phyloP scores from a whole-genome alignment of 2,797 vertebrate genomes.

The Eremophila alpestris region DNA sequence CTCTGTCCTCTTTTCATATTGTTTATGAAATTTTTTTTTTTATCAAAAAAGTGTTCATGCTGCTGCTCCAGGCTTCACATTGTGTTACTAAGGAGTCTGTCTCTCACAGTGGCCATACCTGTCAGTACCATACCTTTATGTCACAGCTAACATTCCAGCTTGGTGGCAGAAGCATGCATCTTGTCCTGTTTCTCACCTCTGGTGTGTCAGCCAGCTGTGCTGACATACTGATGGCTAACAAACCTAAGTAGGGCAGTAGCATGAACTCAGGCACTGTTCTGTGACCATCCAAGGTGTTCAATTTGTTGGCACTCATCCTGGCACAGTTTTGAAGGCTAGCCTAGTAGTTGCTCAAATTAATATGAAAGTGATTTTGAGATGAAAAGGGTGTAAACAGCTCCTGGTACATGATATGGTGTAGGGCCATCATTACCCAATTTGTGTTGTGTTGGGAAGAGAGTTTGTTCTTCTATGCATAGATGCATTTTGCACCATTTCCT shows the following conservation, averaged over 20 bases:
- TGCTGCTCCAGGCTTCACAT: background rate
- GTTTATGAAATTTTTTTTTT: background rate
- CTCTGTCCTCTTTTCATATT: background rate
- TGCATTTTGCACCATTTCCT: background rate
- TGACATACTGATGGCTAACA: background rate
- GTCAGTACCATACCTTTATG: background rate
- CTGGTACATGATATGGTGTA: background rate
- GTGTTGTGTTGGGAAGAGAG: background rate
- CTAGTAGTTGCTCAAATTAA: background rate
- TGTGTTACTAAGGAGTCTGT: background rate
- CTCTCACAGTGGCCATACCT: background rate
- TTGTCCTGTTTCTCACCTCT: background rate
- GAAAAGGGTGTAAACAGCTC: background rate
- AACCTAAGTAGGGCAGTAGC: background rate
- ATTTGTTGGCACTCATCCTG: background rate
- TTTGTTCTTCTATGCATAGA: background rate
- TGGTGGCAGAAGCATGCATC: background rate
- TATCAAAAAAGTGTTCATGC: background rate
- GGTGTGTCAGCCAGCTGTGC: background rate
- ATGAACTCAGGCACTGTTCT: background rate
- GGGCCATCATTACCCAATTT: background rate
- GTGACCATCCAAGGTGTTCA: accelerated
- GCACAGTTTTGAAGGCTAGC: background rate
- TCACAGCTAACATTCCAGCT: background rate
- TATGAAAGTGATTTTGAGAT: background rate